phyloP scores from a whole-genome alignment of 2,888 invertebrate genomes.

The Acleris cristana region DNA sequence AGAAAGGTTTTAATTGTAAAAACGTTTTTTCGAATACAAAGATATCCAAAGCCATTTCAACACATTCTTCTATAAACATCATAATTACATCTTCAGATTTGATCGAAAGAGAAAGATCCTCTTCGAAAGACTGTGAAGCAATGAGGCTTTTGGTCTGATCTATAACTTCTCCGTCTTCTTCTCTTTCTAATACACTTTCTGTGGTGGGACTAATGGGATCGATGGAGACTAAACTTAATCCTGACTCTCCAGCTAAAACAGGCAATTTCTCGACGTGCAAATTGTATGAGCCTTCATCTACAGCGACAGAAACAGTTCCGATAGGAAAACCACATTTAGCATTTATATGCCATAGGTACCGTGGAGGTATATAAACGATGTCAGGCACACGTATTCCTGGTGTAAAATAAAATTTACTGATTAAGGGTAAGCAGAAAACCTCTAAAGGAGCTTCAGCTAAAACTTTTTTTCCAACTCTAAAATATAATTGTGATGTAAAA shows the following conservation, averaged over 20 bases:
- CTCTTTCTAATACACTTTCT: conserved; percentile 51
- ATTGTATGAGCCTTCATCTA: conserved; percentile 54
- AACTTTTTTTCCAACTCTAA: conserved; percentile 57
- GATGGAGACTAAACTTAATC: conserved; percentile 45
- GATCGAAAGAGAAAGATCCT: conserved; percentile 42
- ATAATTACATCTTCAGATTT: conserved; percentile 46
- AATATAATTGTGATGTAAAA: conserved; percentile 56
- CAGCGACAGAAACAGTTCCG: conserved; percentile 50
- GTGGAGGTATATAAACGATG: conserved; percentile 56
- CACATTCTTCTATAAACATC: conserved; percentile 51
- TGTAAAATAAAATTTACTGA: conserved; percentile 41
- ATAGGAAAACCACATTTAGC: conserved; percentile 52
- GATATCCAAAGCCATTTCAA: conserved; percentile 57
- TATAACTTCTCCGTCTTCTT: conserved; percentile 46
- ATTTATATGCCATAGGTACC: conserved; percentile 66
- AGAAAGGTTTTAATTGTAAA: conserved; percentile 51
- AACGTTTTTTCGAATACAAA: conserved; percentile 63
- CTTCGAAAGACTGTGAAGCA: conserved; percentile 32
- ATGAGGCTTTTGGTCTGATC: conserved; percentile 43
- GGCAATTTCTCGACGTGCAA: conserved; percentile 57
- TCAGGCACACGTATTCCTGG: conserved; percentile 51
- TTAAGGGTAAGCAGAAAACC: conserved; percentile 60
- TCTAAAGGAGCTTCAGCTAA: conserved; percentile 46
- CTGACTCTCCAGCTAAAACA: conserved; percentile 45
- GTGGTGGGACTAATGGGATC: conserved; percentile 47